phyloP scores from a whole-genome alignment of 2,797 vertebrate genomes.

The Phalanger gymnotis region DNA sequence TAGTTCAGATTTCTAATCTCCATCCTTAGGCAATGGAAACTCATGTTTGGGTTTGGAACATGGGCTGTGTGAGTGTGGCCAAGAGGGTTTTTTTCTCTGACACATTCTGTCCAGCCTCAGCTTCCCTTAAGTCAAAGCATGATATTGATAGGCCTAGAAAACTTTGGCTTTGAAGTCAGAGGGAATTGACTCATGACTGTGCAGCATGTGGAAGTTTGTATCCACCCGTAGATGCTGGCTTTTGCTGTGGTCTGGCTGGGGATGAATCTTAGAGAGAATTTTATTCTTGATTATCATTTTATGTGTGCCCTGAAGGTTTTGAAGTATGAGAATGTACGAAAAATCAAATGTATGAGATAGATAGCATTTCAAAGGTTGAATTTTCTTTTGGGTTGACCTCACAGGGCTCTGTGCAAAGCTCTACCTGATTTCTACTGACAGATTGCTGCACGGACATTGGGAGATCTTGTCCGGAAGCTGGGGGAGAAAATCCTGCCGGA shows the following conservation, averaged over 20 bases:
- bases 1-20: not conserved
- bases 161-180: not conserved
- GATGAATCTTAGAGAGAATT: not conserved
- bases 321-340: not conserved
- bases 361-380: not conserved
- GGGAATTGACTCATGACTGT: not conserved
- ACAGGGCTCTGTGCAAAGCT: not conserved
- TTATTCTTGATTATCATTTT: slow-evolving; percentile 3
- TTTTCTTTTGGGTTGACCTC: not conserved
- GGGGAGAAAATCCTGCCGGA: slow-evolving; percentile 99
- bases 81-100: slow-evolving; percentile 19
- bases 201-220: not conserved
- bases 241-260: slow-evolving; percentile 19
- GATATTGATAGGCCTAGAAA: not conserved
- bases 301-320: not conserved
- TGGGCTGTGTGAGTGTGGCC: not conserved
- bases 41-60: slow-evolving; percentile 25
- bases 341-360: not conserved
- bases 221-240: not conserved
- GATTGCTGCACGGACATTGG: slow-evolving; percentile 97
- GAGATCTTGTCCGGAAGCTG: slow-evolving; percentile 97
- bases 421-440: slow-evolving; percentile 72
- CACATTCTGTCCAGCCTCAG: slow-evolving; percentile 14
- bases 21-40: not conserved
- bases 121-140: not conserved